These are phyloP conservation scores for Protula sp. DNA, from an alignment of 2,888 invertebrate species.

Conservation along the genomic window DNA sequence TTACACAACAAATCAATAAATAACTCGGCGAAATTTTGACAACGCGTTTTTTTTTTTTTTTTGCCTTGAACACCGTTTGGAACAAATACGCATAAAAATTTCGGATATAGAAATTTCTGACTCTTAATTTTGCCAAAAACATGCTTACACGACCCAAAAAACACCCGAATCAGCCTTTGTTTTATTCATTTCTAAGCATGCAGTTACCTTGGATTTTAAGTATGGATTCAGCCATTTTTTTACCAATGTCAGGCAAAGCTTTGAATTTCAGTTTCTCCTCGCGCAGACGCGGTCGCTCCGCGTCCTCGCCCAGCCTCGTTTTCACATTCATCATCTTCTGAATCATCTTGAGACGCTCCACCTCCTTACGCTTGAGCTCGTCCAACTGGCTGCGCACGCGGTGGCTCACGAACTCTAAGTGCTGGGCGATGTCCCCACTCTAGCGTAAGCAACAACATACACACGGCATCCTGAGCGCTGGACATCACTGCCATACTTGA, in stretches of 20 bases:
- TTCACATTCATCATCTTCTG: conserved; percentile 10
- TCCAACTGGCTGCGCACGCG: conserved; percentile 80
- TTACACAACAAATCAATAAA: too few relatives aligned
- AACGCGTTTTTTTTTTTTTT: too few relatives aligned
- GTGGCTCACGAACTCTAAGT: conserved; percentile 83
- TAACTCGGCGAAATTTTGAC: too few relatives aligned
- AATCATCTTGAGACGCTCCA: conserved; percentile 64
- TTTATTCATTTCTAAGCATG: too few relatives aligned
- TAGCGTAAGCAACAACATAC: conserved; percentile 53
- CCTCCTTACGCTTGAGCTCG: conserved; percentile 84
- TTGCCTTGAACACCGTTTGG: too few relatives aligned
- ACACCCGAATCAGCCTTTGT: too few relatives aligned
- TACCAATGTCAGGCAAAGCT: neutral
- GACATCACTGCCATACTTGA: neutral
- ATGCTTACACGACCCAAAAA: too few relatives aligned
- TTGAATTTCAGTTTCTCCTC: neutral
- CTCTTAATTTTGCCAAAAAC: too few relatives aligned
- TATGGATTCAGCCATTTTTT: neutral
- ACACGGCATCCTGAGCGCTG: neutral
- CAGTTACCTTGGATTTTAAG: neutral
- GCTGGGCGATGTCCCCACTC: conserved; percentile 86
- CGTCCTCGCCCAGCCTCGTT: conserved; percentile 5
- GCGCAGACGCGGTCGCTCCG: neutral
- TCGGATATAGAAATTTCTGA: too few relatives aligned
- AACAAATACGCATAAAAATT: too few relatives aligned